Percentiles rank a stretch among this genome's conserved stretches.
Evolutionary conservation across 1,140 invertebrate genomes (phyloP).

Genomic region (Rhagoletis pomonella): DNA sequence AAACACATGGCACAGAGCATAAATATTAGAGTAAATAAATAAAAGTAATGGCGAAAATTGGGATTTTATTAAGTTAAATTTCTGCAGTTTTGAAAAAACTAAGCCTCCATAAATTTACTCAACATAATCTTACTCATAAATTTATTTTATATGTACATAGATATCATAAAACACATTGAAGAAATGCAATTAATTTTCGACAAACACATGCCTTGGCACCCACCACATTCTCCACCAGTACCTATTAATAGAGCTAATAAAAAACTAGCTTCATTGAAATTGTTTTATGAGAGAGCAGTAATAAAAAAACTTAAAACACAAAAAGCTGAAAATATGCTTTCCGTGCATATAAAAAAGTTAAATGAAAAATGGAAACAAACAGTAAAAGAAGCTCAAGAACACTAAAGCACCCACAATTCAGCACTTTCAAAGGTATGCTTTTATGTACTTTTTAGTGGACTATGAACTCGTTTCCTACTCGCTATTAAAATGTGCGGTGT

Average conservation of each 20-base stretch:
- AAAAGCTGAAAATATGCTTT: slow-evolving; percentile 1
- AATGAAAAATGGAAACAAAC: slow-evolving; percentile 20
- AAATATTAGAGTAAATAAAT: too few species aligned
- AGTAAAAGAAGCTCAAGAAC: slow-evolving; percentile 20
- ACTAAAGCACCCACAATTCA: neutral
- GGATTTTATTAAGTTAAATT: too few species aligned
- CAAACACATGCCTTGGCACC: neutral
- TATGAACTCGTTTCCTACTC: slow-evolving; percentile 32
- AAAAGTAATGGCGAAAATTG: too few species aligned
- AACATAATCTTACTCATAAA: too few species aligned
- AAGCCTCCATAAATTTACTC: too few species aligned
- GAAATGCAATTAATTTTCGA: slow-evolving; percentile 33
- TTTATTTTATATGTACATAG: too few species aligned
- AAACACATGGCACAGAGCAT: too few species aligned
- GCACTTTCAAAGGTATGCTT: slow-evolving; percentile 12
- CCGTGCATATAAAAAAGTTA: neutral
- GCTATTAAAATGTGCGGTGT: neutral
- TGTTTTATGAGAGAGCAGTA: neutral
- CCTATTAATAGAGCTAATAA: neutral
- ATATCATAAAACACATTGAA: neutral
- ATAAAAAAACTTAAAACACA: slow-evolving; percentile 22
- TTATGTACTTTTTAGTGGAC: neutral
- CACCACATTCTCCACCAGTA: neutral
- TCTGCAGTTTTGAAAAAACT: too few species aligned
- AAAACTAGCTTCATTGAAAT: slow-evolving; percentile 2